A percentile compares a stretch with the other conserved stretches of the same genome.
Evolutionary conservation across 1,140 invertebrate species (phyloP).

Genomic region (Trichonephila clavipes): DNA sequence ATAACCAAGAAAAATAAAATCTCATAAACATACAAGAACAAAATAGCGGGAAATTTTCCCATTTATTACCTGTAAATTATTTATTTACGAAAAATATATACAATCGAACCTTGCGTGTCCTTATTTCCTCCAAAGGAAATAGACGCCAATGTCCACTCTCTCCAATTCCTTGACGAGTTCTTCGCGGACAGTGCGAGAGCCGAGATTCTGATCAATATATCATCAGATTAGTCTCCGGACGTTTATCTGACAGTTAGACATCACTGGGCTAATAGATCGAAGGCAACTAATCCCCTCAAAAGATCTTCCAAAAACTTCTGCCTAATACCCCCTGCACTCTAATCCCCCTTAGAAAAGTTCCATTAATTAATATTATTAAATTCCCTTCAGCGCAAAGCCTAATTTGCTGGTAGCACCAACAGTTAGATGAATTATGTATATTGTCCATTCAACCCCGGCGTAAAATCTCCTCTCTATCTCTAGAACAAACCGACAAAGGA

Average conservation of each 20-base stretch:
- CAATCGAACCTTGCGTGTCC: too few species aligned
- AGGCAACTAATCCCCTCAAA: conserved; percentile 32
- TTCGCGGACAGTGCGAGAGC: background rate
- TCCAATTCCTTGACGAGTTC: background rate
- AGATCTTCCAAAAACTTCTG: conserved; percentile 55
- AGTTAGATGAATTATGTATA: conserved; percentile 49
- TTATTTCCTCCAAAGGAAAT: background rate
- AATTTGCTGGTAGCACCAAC: conserved; percentile 39
- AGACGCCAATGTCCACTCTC: background rate
- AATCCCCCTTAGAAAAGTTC: background rate
- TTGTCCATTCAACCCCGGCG: conserved; percentile 5
- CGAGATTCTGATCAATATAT: conserved; percentile 55
- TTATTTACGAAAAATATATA: too few species aligned
- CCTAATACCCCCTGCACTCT: conserved; percentile 19
- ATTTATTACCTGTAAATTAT: too few species aligned
- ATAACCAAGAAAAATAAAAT: too few species aligned
- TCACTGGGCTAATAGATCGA: conserved; percentile 28
- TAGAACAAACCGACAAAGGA: conserved; percentile 17
- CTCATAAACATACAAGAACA: too few species aligned
- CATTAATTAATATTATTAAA: conserved; percentile 65
- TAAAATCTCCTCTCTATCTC: background rate
- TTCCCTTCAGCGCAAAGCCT: conserved; percentile 29
- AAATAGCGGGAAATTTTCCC: too few species aligned
- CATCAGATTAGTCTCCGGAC: conserved; percentile 47
- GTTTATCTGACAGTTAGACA: conserved; percentile 53